These are phyloP conservation scores for Leptopilina boulardi DNA, from an alignment of 1,140 invertebrate species.

Conservation along the genomic window DNA sequence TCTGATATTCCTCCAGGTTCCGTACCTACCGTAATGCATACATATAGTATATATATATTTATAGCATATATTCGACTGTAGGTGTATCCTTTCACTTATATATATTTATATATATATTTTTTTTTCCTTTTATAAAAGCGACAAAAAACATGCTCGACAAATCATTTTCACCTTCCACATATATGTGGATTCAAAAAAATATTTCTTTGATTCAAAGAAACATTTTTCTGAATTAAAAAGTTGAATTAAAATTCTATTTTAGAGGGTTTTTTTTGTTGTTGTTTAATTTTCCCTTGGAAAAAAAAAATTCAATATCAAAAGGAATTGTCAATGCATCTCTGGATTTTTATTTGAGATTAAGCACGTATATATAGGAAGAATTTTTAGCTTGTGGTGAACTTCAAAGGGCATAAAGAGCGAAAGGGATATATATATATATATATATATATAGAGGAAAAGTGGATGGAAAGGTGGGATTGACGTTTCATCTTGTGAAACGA, in stretches of 20 bases:
- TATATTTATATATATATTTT: no score
- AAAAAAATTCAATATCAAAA: background rate
- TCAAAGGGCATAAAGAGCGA: constrained; percentile 2
- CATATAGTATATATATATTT: background rate
- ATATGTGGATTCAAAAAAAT: background rate
- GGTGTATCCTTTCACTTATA: constrained; percentile 9
- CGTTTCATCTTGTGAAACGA: constrained; percentile 32
- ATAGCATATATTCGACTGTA: constrained; percentile 6
- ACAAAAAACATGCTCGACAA: background rate
- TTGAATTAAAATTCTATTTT: no score
- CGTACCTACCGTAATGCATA: constrained; percentile 25
- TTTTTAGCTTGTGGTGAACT: constrained; percentile 7
- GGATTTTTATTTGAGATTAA: constrained; percentile 8
- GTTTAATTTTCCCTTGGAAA: no score
- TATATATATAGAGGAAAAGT: background rate
- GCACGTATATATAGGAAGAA: background rate
- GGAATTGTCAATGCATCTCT: background rate
- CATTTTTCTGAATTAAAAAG: no score
- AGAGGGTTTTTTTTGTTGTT: no score
- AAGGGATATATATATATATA: no score
- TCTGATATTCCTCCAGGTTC: constrained; percentile 26
- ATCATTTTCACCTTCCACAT: background rate
- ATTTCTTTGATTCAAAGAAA: no score
- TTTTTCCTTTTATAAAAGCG: background rate
- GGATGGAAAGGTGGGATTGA: constrained; percentile 16